These are phyloP conservation scores for Aplodontia rufa DNA, from an alignment of 2,113 vertebrate genomes.

Conservation along the genomic window DNA sequence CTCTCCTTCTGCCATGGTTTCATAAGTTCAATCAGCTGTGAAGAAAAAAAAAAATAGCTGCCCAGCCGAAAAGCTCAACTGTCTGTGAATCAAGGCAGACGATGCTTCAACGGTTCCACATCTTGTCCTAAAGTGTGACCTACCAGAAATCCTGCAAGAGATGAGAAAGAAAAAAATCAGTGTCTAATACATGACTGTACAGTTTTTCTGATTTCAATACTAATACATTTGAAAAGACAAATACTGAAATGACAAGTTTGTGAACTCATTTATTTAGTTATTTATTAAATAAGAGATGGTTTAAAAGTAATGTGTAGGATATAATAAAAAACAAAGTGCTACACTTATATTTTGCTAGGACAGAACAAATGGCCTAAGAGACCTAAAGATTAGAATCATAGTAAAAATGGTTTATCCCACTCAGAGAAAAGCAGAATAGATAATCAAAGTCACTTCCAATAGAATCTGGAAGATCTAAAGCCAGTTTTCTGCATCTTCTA, in stretches of 20 bases:
- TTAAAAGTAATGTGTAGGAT: conserved; percentile 34
- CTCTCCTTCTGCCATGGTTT: conserved; percentile 87
- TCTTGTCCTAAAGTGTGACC: conserved; percentile 73
- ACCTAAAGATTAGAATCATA: not conserved
- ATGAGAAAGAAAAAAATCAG: conserved; percentile 66
- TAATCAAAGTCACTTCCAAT: not conserved
- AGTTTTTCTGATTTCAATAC: conserved; percentile 7
- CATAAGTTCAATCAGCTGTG: conserved; percentile 66
- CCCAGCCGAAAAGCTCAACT: conserved; percentile 35
- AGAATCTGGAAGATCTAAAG: conserved; percentile 29
- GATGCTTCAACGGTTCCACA: conserved; percentile 55
- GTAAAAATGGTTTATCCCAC: not conserved
- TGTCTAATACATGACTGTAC: not conserved
- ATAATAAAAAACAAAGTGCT: conserved; percentile 3
- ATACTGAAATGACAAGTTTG: conserved; percentile 10
- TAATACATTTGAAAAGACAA: conserved; percentile 39
- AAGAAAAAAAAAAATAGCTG: not conserved
- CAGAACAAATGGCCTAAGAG: not conserved
- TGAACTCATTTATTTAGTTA: conserved; percentile 46
- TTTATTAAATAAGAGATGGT: conserved; percentile 34
- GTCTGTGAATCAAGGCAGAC: conserved; percentile 66
- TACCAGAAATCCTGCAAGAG: conserved; percentile 82
- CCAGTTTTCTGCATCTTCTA: not conserved
- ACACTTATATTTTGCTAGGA: not conserved
- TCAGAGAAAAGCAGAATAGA: not conserved